Evolutionary conservation across 2,113 vertebrate species (phyloP).

Genomic region (Bothrops jararaca): DNA sequence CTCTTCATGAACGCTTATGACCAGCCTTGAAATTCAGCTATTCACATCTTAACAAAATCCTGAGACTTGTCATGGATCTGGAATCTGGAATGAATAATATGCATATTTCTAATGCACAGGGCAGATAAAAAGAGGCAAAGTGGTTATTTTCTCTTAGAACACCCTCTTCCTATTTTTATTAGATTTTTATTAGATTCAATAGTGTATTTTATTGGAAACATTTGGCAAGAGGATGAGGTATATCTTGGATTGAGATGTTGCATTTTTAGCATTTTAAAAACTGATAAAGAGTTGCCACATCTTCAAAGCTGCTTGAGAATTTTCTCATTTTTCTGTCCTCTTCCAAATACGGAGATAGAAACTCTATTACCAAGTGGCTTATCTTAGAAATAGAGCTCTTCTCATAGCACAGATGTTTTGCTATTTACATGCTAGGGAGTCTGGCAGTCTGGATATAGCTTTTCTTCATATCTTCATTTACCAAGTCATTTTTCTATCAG

Average conservation of each 20-base stretch:
- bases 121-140: neutral
- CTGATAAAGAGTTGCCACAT: slow-evolving; percentile 13
- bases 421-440: slow-evolving; percentile 47
- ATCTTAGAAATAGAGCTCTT: slow-evolving; percentile 34
- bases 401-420: slow-evolving; percentile 39
- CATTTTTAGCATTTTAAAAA: slow-evolving; percentile 42
- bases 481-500: slow-evolving; percentile 37
- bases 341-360: slow-evolving; percentile 6
- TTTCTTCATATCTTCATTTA: slow-evolving; percentile 48
- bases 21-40: neutral
- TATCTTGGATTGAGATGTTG: slow-evolving; percentile 30
- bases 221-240: slow-evolving; percentile 6
- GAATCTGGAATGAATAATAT: neutral
- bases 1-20: neutral
- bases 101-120: neutral
- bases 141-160: neutral
- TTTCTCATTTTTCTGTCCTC: slow-evolving; percentile 10
- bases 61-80: neutral
- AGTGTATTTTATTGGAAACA: slow-evolving; percentile 17
- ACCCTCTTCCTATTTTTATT: neutral
- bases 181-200: neutral
- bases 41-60: neutral
- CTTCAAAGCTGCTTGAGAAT: slow-evolving; percentile 14
- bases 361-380: slow-evolving; percentile 32
- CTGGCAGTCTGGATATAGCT: slow-evolving; percentile 37